Conservation (phyloP, 2,113 vertebrate genomes). For the Oryzias woworae region DNA sequence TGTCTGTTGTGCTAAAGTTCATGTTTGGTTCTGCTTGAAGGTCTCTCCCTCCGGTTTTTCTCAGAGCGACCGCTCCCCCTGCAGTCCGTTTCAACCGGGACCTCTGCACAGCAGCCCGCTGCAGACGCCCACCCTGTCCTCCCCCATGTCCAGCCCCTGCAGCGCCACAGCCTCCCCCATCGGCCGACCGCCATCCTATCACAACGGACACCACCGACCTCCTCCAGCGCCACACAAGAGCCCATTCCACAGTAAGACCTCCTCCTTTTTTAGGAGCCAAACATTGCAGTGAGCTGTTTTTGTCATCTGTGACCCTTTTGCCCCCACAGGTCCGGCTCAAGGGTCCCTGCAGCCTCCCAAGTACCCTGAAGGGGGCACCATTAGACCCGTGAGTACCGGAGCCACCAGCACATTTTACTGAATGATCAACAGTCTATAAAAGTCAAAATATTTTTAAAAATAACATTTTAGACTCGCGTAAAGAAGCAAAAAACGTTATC, state of each 20-base stretch:
- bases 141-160: conserved; percentile 67
- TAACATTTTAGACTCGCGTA: too few relatives aligned
- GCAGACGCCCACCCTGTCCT: conserved; percentile 65
- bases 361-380: conserved; percentile 69
- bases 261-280: neutral
- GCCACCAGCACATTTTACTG: neutral
- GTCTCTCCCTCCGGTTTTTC: conserved; percentile 53
- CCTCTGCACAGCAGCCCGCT: conserved; percentile 73
- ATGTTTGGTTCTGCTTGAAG: conserved; percentile 24
- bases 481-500: too few relatives aligned
- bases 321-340: conserved; percentile 57
- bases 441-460: too few relatives aligned
- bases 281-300: neutral
- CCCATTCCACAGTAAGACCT: conserved; percentile 64
- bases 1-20: neutral
- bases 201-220: conserved; percentile 71
- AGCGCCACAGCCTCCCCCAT: conserved; percentile 62
- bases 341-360: conserved; percentile 70
- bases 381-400: conserved; percentile 72
- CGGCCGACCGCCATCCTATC: conserved; percentile 61
- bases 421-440: too few relatives aligned
- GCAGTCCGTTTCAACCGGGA: conserved; percentile 55
- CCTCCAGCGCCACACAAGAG: conserved; percentile 59
- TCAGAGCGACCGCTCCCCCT: conserved; percentile 45
- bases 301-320: neutral